Base-by-base conservation (phyloP, 1,140 invertebrate genomes). In the Sesamia nonagrioides region DNA sequence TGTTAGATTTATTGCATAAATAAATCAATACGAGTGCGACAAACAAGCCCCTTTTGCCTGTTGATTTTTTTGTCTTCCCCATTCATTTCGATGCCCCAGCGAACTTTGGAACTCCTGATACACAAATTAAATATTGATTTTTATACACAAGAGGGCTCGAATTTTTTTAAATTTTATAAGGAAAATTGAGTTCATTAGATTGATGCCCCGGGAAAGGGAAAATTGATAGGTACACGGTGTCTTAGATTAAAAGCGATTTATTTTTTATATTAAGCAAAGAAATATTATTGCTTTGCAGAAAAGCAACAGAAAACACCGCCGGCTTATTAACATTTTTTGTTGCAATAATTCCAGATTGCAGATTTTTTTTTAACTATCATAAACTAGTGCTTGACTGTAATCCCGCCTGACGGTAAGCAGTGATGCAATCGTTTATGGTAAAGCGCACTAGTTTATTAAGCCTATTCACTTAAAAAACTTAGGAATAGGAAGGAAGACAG, bases 1-100 rank as follows among this genome's bases (percentile, higher is more conserved):
- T 82, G 83, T 86, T 84, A 87, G 87, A 91, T 91, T 92, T 90
- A 92, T 90, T 79, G 86, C 77, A 79, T 78, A 83, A 84, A 91
- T 92, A 90, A 92, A 91, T 92, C 90, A 91, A 87, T 88, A 37
- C 54, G 81, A 69, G 78, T 61, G 81, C 82, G 84, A 87, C 82
- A 89, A 89, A 89, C 86, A 87, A 75, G 77, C 63, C 66, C 42
- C 79, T 72, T 76, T 52, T 79, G 45, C 48, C 81, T 54, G 69
- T 69, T 79, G 63, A 66, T 71, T 63, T 81, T 85, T 84, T 84
- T 81, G 75, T 82, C 77, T 83, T 81, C 61, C 77, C 76, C 69
- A 56, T 63, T 45, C 37, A 69, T 79, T 82, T 81, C 81, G 80
- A 73, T 54, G 76, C 66, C 45, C 61, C 35, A 66, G 58, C 58